Percentiles rank a stretch among this genome's conserved stretches.
These are phyloP conservation scores for Hirtodrosophila alboralis DNA, from an alignment of 2,888 invertebrate genomes.

Conservation along the genomic window DNA sequence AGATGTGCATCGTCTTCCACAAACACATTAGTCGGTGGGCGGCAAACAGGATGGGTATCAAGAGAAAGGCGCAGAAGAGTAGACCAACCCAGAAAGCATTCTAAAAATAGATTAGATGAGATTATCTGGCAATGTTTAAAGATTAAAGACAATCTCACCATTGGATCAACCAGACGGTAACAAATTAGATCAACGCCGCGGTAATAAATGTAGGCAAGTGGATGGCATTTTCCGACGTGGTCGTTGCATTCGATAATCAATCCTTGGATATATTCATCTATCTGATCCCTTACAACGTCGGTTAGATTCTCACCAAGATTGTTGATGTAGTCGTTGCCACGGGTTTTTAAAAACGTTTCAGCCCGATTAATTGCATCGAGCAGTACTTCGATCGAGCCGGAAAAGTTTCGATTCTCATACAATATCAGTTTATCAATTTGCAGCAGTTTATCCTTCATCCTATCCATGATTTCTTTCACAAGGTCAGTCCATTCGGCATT, in stretches of 20 bases:
- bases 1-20: slow-evolving; percentile 90
- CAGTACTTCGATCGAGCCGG: slow-evolving; percentile 11
- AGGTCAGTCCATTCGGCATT: slow-evolving; percentile 7
- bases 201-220: slow-evolving; percentile 49
- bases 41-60: slow-evolving; percentile 91
- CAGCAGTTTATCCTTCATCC: slow-evolving; percentile 9
- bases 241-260: slow-evolving; percentile 1
- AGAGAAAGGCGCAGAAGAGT: slow-evolving; percentile 91
- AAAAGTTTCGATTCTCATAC: slow-evolving; percentile 39
- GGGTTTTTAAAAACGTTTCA: slow-evolving; percentile 17
- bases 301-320: slow-evolving; percentile 35
- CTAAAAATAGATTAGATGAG: slow-evolving; percentile 84
- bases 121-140: slow-evolving; percentile 28
- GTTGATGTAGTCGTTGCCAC: slow-evolving; percentile 29
- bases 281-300: slow-evolving; percentile 4
- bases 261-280: slow-evolving; percentile 13
- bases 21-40: slow-evolving; percentile 92
- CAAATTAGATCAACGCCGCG: slow-evolving; percentile 44
- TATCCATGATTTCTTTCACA: slow-evolving; percentile 1
- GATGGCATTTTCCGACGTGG: slow-evolving; percentile 43
- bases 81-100: slow-evolving; percentile 97
- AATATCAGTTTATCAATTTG: slow-evolving; percentile 40
- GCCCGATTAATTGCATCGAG: slow-evolving; percentile 14
- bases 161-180: slow-evolving; percentile 46
- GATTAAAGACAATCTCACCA: slow-evolving; percentile 31